Base-by-base conservation (phyloP, 2,888 invertebrate species). In the Harpalus rubripes region DNA sequence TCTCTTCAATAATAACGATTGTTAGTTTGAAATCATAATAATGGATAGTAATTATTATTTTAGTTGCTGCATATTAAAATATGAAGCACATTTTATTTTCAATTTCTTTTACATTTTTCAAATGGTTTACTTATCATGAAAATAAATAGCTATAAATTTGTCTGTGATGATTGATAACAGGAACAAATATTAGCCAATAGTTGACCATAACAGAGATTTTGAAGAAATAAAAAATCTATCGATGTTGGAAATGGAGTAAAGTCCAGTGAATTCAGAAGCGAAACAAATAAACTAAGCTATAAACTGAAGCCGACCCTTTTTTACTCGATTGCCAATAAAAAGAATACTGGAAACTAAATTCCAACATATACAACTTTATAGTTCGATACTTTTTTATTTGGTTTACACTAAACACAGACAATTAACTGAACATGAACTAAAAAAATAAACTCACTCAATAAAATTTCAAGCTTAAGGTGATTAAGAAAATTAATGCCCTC, bases 251-350 rank as follows among this genome's bases (percentile, higher is more conserved):
- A 8, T 10, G 44, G 7, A 52, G 44, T 52, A 52, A 52, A 8
- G 10, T 52, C 44, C 44, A 52, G 0, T 52, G 44, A 52, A 52
- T 52, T 10, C 10, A 12, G 44, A 52, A 10, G 5, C 44, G 7
- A 12, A 52, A 52, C 44, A 52, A 52, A 52, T 52, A 52, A 52
- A 52, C 44, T 52, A 52, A 52, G 44, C 44, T 52, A 52, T 52
- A 52, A 52, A 52, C 44, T 12, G 44, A 52, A 52, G 8, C 44
- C 10, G 44, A 52, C 44, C 44, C 44, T 52, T 52, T 52, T 52
- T 52, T 52, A 52, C 10, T 52, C 44, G 44, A 52, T 52, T 12
- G 44, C 12, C 44, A 52, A 52, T 52, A 52, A 52, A 52, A 52
- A 52, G 8, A 52, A 52, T 52, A 52, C 44, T 52, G 10, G 8